Conservation (phyloP, 1,140 invertebrate genomes). For the Drosophila bifasciata region DNA sequence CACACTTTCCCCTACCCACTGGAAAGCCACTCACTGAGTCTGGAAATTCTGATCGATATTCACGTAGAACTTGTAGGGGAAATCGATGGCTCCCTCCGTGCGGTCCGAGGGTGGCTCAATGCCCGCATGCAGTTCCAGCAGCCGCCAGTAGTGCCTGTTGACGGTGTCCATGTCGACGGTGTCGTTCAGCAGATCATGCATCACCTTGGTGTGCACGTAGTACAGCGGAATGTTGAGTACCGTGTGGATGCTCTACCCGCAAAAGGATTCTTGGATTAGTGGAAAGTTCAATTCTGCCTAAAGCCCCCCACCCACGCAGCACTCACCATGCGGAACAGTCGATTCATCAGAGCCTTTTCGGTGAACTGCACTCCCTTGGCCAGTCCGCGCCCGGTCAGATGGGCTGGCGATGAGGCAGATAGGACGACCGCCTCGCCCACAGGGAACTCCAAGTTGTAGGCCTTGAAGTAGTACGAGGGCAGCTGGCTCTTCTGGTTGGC, state of each 20-base stretch:
- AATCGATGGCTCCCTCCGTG: slow-evolving; percentile 86
- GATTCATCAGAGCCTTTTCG: slow-evolving; percentile 71
- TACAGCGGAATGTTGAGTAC: slow-evolving; percentile 73
- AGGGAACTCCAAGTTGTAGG: slow-evolving; percentile 89
- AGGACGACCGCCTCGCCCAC: slow-evolving; percentile 89
- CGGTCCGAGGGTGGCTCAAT: slow-evolving; percentile 86
- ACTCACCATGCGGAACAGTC: slow-evolving; percentile 85
- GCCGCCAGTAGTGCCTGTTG: slow-evolving; percentile 87
- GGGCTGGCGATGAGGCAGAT: slow-evolving; percentile 86
- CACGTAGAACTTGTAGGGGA: slow-evolving; percentile 84
- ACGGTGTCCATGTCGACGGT: slow-evolving; percentile 84
- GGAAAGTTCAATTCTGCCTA: background rate
- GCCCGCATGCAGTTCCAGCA: slow-evolving; percentile 86
- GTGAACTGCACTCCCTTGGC: slow-evolving; percentile 55
- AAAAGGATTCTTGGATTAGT: background rate
- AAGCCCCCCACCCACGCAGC: too few relatives aligned
- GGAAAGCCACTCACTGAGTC: slow-evolving; percentile 57
- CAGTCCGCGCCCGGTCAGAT: slow-evolving; percentile 84
- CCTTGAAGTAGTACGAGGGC: slow-evolving; percentile 85
- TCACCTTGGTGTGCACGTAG: slow-evolving; percentile 79
- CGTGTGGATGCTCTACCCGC: slow-evolving; percentile 69
- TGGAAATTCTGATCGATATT: slow-evolving; percentile 76
- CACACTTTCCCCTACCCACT: background rate
- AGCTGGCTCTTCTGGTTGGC: slow-evolving; percentile 87
- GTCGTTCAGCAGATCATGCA: slow-evolving; percentile 70